Evolutionary conservation across 2,888 invertebrate genomes (phyloP).

Genomic region (Molorchus minor): DNA sequence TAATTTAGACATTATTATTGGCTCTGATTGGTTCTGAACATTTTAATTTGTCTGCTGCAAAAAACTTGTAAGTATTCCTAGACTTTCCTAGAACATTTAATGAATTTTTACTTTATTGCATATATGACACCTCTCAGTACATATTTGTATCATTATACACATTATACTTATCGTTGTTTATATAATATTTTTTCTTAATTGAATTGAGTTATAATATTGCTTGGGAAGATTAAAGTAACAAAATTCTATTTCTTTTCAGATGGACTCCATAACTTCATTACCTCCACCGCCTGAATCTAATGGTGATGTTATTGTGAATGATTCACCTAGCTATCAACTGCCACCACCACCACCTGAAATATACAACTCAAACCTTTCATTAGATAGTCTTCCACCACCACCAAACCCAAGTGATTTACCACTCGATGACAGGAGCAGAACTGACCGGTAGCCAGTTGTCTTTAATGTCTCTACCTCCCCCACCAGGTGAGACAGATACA

Average conservation of each 20-base stretch:
- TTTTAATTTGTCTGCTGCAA: no score
- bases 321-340: slow-evolving; percentile 66
- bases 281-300: slow-evolving; percentile 67
- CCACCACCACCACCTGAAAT: slow-evolving; percentile 80
- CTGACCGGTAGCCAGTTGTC: slow-evolving; percentile 77
- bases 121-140: no score
- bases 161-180: no score
- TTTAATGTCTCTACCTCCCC: slow-evolving; percentile 77
- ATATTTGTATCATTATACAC: no score
- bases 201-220: no score
- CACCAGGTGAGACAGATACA: slow-evolving; percentile 66
- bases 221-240: slow-evolving; percentile 4
- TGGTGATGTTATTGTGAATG: slow-evolving; percentile 57
- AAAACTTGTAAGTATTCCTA: no score
- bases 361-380: slow-evolving; percentile 79
- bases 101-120: no score
- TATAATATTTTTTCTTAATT: no score
- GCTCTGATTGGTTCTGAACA: no score
- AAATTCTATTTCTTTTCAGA: slow-evolving; percentile 55
- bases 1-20: no score
- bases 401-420: slow-evolving; percentile 71
- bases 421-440: slow-evolving; percentile 65
- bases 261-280: slow-evolving; percentile 67
- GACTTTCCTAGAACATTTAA: no score
- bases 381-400: slow-evolving; percentile 84